Evolutionary conservation across 2,888 invertebrate species (phyloP), one percentile per base, ranked within the genome.

Genomic region (Erannis defoliaria): DNA sequence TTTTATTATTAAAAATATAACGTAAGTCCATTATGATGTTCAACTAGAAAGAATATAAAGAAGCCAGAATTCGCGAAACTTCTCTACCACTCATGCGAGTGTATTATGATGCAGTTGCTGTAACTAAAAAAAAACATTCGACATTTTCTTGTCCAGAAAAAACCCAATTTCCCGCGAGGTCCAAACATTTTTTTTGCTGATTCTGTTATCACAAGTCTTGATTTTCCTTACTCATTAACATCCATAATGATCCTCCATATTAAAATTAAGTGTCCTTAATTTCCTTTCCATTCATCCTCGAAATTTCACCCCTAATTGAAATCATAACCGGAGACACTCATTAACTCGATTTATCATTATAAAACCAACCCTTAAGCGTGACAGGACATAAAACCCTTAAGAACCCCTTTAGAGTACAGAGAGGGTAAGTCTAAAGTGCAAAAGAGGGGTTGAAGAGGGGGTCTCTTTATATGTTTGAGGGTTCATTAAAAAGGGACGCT

Each of bases 401-500:
- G 38, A 37, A 53, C 53, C 48, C 56, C 46, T 51, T 55, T 45
- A 40, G 54, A 61, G 42, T 61, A 51, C 55, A 51, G 50, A 62
- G 62, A 53, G 62, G 56, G 56, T 55, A 48, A 49, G 42, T 53
- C 35, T 56, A 62, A 56, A 62, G 62, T 57, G 58, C 43, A 63
- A 35, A 63, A 57, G 50, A 55, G 50, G 62, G 55, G 58, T 45
- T 56, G 35, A 55, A 55, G 45, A 16, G 31, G 46, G 55, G 60
- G 51, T 53, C 66, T 58, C 60, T 66, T 63, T 64, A 62, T 71
- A 64, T 59, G 62, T 63, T 63, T 49, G 56, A 71, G 67, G 63
- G 66, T 67, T 73, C 71, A 73, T 71, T 73, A 73, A 70, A 68
- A 69, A 70, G 68, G 70, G 73, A 64, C 67, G 62, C 51, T 55